phyloP scores from a whole-genome alignment of 2,888 invertebrate genomes.

The Helicoverpa assulta region DNA sequence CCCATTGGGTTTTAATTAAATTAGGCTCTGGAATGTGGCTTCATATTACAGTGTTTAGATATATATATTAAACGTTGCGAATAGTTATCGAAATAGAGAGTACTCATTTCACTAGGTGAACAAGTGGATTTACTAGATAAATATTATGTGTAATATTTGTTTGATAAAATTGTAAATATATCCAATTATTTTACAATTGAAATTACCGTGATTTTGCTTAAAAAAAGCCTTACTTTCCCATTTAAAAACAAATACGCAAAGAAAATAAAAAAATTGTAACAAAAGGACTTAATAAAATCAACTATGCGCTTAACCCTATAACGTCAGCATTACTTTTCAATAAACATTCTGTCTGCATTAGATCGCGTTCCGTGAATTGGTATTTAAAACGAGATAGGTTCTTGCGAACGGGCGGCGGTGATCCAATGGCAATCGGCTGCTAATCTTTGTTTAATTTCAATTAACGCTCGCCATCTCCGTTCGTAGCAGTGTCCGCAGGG shows the following conservation, averaged over 20 bases:
- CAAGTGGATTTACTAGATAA: too few species aligned
- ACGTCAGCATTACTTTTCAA: conserved; percentile 51
- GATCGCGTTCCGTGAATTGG: conserved; percentile 52
- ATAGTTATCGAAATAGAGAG: too few species aligned
- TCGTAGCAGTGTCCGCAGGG: conserved; percentile 56
- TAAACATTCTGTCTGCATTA: conserved; percentile 54
- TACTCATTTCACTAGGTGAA: too few species aligned
- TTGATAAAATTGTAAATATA: too few species aligned
- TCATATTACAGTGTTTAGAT: not conserved
- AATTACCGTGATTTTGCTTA: too few species aligned
- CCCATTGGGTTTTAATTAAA: conserved; percentile 54
- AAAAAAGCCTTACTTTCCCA: not conserved
- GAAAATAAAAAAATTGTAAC: not conserved
- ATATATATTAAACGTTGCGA: not conserved
- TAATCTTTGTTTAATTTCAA: conserved; percentile 89
- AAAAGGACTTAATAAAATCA: not conserved
- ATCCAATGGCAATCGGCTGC: conserved; percentile 77
- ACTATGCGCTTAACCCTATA: conserved; percentile 28
- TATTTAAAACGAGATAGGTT: conserved; percentile 73
- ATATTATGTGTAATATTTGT: too few species aligned
- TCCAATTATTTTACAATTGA: too few species aligned
- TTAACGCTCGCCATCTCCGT: conserved; percentile 72
- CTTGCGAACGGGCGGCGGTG: conserved; percentile 70
- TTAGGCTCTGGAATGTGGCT: conserved; percentile 9
- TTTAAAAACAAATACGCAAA: not conserved